These are phyloP conservation scores for Apogon talboti DNA, from an alignment of 2,797 vertebrate genomes.

Conservation along the genomic window DNA sequence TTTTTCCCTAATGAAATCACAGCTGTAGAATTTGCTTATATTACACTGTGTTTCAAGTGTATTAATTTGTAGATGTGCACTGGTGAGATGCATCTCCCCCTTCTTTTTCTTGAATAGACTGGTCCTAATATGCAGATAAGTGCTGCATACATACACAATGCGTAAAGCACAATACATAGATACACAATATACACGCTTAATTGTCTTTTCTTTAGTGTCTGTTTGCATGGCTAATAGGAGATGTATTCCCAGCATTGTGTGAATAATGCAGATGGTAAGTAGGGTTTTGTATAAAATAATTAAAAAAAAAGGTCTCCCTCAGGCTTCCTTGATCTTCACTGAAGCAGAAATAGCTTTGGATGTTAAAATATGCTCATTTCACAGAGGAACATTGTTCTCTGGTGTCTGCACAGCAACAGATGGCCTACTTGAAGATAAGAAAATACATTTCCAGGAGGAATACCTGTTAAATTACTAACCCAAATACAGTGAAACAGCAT, in stretches of 20 bases:
- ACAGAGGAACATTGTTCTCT: constrained; percentile 67
- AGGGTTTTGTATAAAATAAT: constrained; percentile 57
- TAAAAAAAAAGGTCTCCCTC: constrained; percentile 59
- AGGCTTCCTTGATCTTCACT: constrained; percentile 72
- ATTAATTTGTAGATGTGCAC: constrained; percentile 3
- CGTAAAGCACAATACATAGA: background rate
- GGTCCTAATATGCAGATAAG: constrained; percentile 3
- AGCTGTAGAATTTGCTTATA: background rate
- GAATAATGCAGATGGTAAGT: constrained; percentile 67
- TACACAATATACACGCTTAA: constrained; percentile 19
- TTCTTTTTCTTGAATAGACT: constrained; percentile 1
- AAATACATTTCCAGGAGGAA: constrained; percentile 71
- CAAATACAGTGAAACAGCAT: constrained; percentile 46
- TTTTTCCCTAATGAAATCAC: constrained; percentile 8
- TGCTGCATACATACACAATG: background rate
- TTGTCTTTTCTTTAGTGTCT: constrained; percentile 20
- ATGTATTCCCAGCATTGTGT: constrained; percentile 55
- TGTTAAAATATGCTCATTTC: constrained; percentile 72
- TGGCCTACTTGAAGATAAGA: constrained; percentile 75
- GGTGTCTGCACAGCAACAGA: constrained; percentile 72
- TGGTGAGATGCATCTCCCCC: background rate
- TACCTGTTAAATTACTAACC: constrained; percentile 70
- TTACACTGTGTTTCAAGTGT: background rate
- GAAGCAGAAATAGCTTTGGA: constrained; percentile 71
- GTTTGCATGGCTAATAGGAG: constrained; percentile 53